Conservation (phyloP, 2,113 vertebrate genomes). For the Dasyprocta punctata region DNA sequence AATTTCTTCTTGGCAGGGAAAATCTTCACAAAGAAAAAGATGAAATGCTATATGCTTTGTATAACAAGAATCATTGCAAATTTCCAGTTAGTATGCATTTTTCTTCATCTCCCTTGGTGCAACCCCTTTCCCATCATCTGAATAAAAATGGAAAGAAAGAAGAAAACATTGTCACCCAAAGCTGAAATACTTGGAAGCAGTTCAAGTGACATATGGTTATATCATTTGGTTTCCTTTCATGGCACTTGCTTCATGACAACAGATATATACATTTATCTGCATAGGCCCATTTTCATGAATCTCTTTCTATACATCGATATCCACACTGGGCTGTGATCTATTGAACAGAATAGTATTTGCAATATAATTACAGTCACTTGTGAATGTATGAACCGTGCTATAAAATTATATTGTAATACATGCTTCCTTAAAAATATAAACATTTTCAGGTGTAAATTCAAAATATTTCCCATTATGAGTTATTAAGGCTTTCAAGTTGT, state of each 20-base stretch:
- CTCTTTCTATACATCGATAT: not conserved
- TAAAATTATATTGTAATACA: conserved; percentile 51
- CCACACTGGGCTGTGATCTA: not conserved
- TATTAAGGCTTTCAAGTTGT: conserved; percentile 26
- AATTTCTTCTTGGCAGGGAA: not conserved
- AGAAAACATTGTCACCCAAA: not conserved
- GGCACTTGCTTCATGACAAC: accelerated
- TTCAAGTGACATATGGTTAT: not conserved
- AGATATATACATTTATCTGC: not conserved
- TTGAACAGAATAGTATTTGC: not conserved
- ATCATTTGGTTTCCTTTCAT: not conserved
- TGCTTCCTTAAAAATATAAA: conserved; percentile 34
- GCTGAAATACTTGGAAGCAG: not conserved
- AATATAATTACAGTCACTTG: not conserved
- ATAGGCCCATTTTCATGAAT: not conserved
- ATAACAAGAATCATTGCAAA: not conserved
- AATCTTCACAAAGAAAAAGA: not conserved
- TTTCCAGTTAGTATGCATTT: not conserved
- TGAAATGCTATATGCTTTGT: not conserved
- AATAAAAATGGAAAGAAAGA: not conserved
- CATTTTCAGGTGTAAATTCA: conserved; percentile 64
- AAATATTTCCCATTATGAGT: conserved; percentile 26
- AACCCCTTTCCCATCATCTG: accelerated
- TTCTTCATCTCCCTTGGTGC: too few relatives aligned
- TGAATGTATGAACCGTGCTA: conserved; percentile 36